phyloP scores from a whole-genome alignment of 2,797 vertebrate genomes.

The Rachycentron canadum region DNA sequence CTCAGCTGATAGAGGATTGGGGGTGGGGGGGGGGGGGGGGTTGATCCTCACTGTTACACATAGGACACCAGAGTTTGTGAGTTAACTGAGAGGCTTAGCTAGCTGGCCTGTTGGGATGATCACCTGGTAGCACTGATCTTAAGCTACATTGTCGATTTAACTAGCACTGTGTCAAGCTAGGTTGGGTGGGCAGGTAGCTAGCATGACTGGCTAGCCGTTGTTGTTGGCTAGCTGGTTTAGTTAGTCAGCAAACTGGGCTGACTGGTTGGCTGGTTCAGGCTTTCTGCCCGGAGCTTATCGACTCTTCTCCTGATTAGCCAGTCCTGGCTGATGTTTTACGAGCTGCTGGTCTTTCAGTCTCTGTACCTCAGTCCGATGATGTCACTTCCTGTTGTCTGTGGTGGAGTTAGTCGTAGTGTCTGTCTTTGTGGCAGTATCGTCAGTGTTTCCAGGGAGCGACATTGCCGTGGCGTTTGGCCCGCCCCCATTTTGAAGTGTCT shows the following conservation, averaged over 20 bases:
- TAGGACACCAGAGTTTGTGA: constrained; percentile 25
- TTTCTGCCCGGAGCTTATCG: constrained; percentile 39
- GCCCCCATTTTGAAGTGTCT: constrained; percentile 91
- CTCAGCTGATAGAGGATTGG: constrained; percentile 4
- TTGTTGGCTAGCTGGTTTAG: constrained; percentile 46
- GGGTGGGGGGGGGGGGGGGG: background rate
- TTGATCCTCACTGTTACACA: constrained; percentile 6
- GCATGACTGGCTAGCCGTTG: constrained; percentile 37
- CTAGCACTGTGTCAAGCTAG: constrained; percentile 50
- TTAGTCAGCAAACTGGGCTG: constrained; percentile 45
- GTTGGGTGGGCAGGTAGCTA: constrained; percentile 51
- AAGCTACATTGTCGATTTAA: constrained; percentile 61
- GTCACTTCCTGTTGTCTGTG: constrained; percentile 78
- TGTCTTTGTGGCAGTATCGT: constrained; percentile 67
- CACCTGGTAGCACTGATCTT: constrained; percentile 44
- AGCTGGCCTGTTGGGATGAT: constrained; percentile 26
- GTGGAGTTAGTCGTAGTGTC: constrained; percentile 72
- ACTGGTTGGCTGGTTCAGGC: constrained; percentile 66
- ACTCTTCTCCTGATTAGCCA: constrained; percentile 46
- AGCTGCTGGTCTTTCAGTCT: constrained; percentile 58
- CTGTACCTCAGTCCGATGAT: constrained; percentile 24
- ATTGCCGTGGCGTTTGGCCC: constrained; percentile 82
- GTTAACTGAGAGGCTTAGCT: constrained; percentile 28
- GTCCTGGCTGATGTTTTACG: constrained; percentile 49
- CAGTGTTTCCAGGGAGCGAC: constrained; percentile 81